phyloP scores from a whole-genome alignment of 1,140 invertebrate genomes.

The Sitophilus oryzae region DNA sequence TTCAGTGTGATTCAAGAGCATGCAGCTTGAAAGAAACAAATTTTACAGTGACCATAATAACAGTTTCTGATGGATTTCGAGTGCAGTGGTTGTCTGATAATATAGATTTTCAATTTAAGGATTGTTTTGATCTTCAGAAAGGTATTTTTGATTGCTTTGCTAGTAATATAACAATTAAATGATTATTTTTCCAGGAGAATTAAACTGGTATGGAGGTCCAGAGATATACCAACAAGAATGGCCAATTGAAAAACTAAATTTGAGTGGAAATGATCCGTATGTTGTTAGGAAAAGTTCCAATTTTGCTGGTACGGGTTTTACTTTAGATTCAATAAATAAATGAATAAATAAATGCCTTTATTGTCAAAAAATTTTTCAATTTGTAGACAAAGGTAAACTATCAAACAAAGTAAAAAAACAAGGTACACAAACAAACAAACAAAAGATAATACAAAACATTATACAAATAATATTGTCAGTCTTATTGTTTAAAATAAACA shows the following conservation, averaged over 20 bases:
- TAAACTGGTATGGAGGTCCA: constrained; percentile 24
- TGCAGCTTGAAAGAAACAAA: not conserved
- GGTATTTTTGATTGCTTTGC: too few species aligned
- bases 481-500: too few species aligned
- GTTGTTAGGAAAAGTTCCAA: constrained; percentile 56
- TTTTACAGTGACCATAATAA: not conserved
- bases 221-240: constrained; percentile 40
- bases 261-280: constrained; percentile 48
- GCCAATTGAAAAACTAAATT: constrained; percentile 57
- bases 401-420: too few species aligned
- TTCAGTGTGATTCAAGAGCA: not conserved
- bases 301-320: constrained; percentile 51
- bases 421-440: too few species aligned
- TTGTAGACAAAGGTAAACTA: too few species aligned
- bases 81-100: constrained; percentile 11
- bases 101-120: not conserved
- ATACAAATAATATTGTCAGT: too few species aligned
- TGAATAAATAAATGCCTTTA: too few species aligned
- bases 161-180: not conserved
- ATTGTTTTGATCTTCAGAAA: constrained; percentile 13
- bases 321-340: too few species aligned
- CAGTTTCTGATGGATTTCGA: constrained; percentile 6
- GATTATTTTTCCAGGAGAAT: not conserved
- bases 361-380: too few species aligned
- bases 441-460: too few species aligned